These are phyloP conservation scores for Camponotus vicinus DNA, from an alignment of 1,140 invertebrate species.

Conservation along the genomic window DNA sequence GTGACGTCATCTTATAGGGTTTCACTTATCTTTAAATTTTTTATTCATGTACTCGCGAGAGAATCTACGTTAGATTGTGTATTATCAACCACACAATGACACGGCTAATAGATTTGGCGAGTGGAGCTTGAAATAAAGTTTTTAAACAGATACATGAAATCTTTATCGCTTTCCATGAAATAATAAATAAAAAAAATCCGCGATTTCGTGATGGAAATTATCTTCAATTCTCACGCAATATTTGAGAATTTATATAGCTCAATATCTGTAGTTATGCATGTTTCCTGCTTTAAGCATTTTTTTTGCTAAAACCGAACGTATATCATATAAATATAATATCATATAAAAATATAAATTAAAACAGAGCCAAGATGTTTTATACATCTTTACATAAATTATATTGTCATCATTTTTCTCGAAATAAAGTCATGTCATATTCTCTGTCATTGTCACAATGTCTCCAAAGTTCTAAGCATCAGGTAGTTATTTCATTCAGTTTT, in stretches of 20 bases:
- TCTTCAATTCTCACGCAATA: conserved; percentile 61
- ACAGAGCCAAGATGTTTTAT: not conserved
- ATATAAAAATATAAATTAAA: conserved; percentile 29
- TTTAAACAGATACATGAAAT: conserved; percentile 65
- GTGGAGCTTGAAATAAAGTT: conserved; percentile 10
- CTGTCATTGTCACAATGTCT: too few relatives aligned
- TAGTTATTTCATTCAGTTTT: not conserved
- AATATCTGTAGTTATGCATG: conserved; percentile 1
- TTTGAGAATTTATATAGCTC: conserved; percentile 13
- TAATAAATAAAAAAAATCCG: conserved; percentile 60
- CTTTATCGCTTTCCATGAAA: conserved; percentile 62
- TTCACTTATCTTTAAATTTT: conserved; percentile 56
- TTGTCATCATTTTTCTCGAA: not conserved
- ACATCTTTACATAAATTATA: not conserved
- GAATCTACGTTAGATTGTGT: conserved; percentile 15
- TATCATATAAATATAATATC: not conserved
- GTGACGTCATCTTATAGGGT: conserved; percentile 56
- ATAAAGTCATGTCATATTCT: not conserved
- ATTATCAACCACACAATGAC: conserved; percentile 54
- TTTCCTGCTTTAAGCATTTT: conserved; percentile 25
- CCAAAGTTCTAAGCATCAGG: not conserved
- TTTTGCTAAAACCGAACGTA: not conserved
- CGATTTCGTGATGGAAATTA: conserved; percentile 68
- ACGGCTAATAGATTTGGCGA: conserved; percentile 59
- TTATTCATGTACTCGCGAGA: conserved; percentile 10